Percentiles rank a stretch among this genome's conserved stretches.
Evolutionary conservation across 2,888 invertebrate species (phyloP).

Genomic region (Callimorpha dominula): DNA sequence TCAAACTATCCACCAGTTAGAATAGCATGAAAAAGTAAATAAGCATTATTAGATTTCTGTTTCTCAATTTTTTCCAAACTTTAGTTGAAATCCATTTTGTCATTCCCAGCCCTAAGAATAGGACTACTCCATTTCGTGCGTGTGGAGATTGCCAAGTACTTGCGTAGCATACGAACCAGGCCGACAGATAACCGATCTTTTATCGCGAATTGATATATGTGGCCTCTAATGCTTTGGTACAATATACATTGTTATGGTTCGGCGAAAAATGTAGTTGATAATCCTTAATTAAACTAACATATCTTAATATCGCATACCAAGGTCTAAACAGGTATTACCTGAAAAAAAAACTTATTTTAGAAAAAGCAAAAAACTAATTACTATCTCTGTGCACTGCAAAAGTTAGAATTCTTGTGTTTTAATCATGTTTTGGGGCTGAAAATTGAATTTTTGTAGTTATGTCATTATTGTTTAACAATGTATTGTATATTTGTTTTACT

Average conservation of each 20-base stretch:
- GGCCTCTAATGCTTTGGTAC: conserved; percentile 40
- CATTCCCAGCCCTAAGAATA: conserved; percentile 36
- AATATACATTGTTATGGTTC: conserved; percentile 31
- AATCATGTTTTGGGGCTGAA: too few species aligned
- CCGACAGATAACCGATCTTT: conserved; percentile 66
- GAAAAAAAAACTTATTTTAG: too few species aligned
- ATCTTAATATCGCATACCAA: neutral
- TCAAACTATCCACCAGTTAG: too few species aligned
- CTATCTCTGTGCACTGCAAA: too few species aligned
- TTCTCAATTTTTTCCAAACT: neutral
- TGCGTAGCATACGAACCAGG: conserved; percentile 52
- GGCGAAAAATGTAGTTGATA: conserved; percentile 17
- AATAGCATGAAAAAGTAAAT: too few species aligned
- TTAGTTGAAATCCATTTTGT: neutral
- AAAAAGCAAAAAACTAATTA: too few species aligned
- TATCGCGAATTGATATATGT: conserved; percentile 69
- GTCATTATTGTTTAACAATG: too few species aligned
- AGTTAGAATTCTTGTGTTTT: too few species aligned
- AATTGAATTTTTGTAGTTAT: too few species aligned
- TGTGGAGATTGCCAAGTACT: conserved; percentile 31
- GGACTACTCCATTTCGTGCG: conserved; percentile 35
- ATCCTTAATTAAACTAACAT: neutral
- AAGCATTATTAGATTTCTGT: too few species aligned
- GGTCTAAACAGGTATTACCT: too few species aligned
- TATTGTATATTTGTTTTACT: too few species aligned